Percentiles rank a stretch among this genome's conserved stretches.
Evolutionary conservation across 2,113 vertebrate genomes (phyloP).

Genomic region (Cavia aperea): DNA sequence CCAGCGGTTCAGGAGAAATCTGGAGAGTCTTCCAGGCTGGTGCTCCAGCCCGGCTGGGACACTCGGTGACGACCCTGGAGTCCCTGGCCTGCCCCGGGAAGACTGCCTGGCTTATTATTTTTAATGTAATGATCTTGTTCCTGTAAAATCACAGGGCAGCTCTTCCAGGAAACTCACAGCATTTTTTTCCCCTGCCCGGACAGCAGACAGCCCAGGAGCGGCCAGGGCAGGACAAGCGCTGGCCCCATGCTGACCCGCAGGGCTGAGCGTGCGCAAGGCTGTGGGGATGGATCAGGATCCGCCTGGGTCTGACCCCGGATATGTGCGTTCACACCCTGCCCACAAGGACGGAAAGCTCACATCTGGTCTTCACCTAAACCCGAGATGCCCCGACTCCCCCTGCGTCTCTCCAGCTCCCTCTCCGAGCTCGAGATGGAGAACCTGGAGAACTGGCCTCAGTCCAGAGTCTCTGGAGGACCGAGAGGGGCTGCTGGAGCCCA

Average conservation of each 20-base stretch:
- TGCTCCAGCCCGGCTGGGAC: neutral
- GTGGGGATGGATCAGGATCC: constrained; percentile 7
- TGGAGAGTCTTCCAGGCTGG: neutral
- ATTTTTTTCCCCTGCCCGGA: constrained; percentile 45
- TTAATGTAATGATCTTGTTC: constrained; percentile 67
- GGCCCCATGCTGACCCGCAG: constrained; percentile 33
- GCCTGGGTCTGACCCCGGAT: constrained; percentile 12
- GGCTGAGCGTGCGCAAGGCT: constrained; percentile 6
- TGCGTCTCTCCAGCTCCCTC: constrained; percentile 32
- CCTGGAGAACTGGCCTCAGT: constrained; percentile 1
- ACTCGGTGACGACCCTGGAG: constrained; percentile 16
- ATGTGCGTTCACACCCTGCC: neutral
- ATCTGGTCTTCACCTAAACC: constrained; percentile 17
- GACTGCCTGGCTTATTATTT: constrained; percentile 50
- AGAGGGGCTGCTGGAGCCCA: constrained; percentile 31
- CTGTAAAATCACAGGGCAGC: constrained; percentile 61
- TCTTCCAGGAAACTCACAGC: constrained; percentile 67
- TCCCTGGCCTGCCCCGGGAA: constrained; percentile 1
- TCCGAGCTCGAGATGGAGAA: constrained; percentile 25
- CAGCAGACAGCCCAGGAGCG: constrained; percentile 50
- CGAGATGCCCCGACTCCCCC: neutral
- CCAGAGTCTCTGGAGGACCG: constrained; percentile 49
- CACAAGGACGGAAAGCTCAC: constrained; percentile 24
- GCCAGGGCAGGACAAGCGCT: neutral
- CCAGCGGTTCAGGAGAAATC: constrained; percentile 19